phyloP scores from a whole-genome alignment of 1,140 invertebrate genomes.

The Atopsyche davidsoni region DNA sequence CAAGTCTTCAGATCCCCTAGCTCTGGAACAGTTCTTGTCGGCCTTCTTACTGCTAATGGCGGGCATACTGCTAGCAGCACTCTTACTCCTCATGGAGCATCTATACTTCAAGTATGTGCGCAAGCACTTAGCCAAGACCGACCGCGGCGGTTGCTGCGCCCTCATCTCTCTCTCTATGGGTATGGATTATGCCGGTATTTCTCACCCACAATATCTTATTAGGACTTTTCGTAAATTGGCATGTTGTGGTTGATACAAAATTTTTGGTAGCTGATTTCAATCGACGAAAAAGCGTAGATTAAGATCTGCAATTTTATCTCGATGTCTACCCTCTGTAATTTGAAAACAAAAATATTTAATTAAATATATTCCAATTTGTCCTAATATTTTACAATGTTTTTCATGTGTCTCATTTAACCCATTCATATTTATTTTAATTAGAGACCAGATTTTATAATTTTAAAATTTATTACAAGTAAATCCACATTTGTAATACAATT shows the following conservation, averaged over 20 bases:
- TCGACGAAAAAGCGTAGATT: no score
- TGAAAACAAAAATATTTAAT: no score
- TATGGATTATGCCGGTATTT: no score
- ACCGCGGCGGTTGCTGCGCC: slow-evolving; percentile 81
- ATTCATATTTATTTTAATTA: no score
- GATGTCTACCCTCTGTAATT: no score
- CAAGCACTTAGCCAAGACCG: slow-evolving; percentile 81
- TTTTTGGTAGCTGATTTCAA: background rate
- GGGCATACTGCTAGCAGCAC: slow-evolving; percentile 80
- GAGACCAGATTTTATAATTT: no score
- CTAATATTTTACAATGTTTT: no score
- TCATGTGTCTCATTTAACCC: no score
- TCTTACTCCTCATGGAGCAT: slow-evolving; percentile 85
- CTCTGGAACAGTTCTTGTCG: slow-evolving; percentile 94
- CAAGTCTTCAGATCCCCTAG: slow-evolving; percentile 85
- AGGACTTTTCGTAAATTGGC: slow-evolving; percentile 29
- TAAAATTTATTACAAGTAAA: no score
- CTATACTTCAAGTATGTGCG: slow-evolving; percentile 90
- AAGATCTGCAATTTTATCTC: no score
- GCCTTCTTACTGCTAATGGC: slow-evolving; percentile 93
- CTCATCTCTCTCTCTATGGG: slow-evolving; percentile 81
- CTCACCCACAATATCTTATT: background rate
- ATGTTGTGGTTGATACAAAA: slow-evolving; percentile 30
- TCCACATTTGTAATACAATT: no score
- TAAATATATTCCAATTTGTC: no score